These are phyloP conservation scores for Eulemur coronatus DNA, from an alignment of 2,797 vertebrate genomes.

Conservation along the genomic window DNA sequence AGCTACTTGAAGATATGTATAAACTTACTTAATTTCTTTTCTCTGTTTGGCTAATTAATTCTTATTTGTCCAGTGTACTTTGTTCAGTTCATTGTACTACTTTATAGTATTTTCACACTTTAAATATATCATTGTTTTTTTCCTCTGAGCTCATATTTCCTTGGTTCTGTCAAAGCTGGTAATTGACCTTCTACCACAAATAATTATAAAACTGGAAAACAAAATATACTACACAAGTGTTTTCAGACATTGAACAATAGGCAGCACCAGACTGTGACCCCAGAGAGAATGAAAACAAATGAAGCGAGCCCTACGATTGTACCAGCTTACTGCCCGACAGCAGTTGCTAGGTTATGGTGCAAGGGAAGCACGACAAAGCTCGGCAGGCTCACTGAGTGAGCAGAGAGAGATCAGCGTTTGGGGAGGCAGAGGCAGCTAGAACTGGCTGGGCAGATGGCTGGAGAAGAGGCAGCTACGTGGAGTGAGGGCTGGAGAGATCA, in stretches of 20 bases:
- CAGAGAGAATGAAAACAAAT: not conserved
- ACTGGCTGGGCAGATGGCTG: not conserved
- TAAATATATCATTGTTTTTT: constrained; percentile 19
- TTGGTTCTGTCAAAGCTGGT: constrained; percentile 35
- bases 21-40: not conserved
- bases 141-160: not conserved
- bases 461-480: not conserved
- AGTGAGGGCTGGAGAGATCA: not conserved
- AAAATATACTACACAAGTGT: not conserved
- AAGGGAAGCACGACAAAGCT: not conserved
- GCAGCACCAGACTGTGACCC: not conserved
- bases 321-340: not conserved
- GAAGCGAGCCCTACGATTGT: not conserved
- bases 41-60: not conserved
- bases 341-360: not conserved
- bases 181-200: not conserved
- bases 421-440: not conserved
- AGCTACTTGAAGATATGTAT: not conserved
- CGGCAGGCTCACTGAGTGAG: not conserved
- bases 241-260: not conserved
- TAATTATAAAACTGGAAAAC: constrained; percentile 5
- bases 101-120: not conserved
- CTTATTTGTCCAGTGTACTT: not conserved
- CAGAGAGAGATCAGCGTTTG: not conserved
- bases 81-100: not conserved